Evolutionary conservation across 2,113 vertebrate species (phyloP), one percentile per base, ranked within the genome.

Genomic region (Chaetura pelagica): DNA sequence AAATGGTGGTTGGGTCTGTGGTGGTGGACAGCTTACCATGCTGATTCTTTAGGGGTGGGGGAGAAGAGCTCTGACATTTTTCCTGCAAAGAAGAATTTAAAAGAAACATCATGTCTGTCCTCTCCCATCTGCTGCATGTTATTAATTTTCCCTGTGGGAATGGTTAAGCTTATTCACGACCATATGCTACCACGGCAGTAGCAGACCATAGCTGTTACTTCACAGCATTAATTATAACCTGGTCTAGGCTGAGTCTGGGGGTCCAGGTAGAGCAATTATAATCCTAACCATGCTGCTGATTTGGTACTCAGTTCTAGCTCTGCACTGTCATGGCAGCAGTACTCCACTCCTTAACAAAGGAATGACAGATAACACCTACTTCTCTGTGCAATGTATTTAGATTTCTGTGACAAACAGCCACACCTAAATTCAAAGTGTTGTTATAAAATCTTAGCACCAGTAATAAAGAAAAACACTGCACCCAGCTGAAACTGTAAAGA

Each of bases 401-500:
- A 62, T 20, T 89, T 83, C 40, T 82, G 35, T 74, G 54, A 73
- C 62, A 55, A 84, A 68, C 38, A 84, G 22, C 11, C 26, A 34
- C 55, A 85, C 71, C 44, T 73, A 69, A 89, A 89, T 84, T 57
- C 57, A 75, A 84, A 87, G 23, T 68, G 20, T 69, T 82, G 71
- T 94, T 94, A 66, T 66, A 69, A 92, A 94, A 82, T 68, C 4
- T 9, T 91, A 95, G 23, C 57, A 87, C 19, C 34, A 35, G 35
- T 72, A 84, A 87, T 79, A 85, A 91, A 94, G 40, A 84, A 92
- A 92, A 87, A 4, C 51, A 62, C 35, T 66, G 24, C 24, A 91
- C 51, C 38, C 58, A 87, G n/a, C 35, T 84, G 89, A 93, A 95
- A 93, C 49, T 52, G 32, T 72, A 79, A 89, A 84, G 83, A 87